These are phyloP conservation scores for Melanotaenia boesemani DNA, from an alignment of 2,797 vertebrate genomes.

Conservation along the genomic window DNA sequence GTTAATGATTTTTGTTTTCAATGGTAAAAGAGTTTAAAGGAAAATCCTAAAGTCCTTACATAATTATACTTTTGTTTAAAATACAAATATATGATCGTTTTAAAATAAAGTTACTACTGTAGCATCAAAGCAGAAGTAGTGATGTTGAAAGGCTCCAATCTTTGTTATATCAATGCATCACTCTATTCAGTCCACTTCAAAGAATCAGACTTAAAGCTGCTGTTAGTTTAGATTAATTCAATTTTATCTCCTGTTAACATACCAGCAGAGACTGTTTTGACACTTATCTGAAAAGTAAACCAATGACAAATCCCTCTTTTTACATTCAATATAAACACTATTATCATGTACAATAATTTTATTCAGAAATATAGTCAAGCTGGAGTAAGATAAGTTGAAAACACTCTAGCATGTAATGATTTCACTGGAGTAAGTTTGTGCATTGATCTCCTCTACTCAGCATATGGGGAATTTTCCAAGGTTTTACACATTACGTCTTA, in stretches of 20 bases:
- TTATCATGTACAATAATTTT: background rate
- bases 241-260: background rate
- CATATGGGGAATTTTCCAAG: conserved; percentile 1
- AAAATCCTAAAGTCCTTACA: too few species aligned
- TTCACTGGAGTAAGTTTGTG: background rate
- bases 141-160: background rate
- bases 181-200: background rate
- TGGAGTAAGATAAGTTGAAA: background rate
- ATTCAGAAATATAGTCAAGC: background rate
- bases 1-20: background rate
- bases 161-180: background rate
- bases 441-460: background rate
- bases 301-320: background rate
- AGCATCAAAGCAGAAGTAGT: background rate
- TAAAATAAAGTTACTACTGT: background rate
- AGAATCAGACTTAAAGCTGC: background rate
- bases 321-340: background rate
- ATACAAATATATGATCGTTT: background rate
- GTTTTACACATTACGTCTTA: conserved; percentile 26
- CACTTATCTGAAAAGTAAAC: background rate
- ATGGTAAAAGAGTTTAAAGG: background rate
- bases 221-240: background rate
- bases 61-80: too few species aligned
- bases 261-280: background rate
- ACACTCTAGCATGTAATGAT: too few species aligned